Percentiles rank a stretch among this genome's conserved stretches.
These are phyloP conservation scores for Pinna nobilis DNA, from an alignment of 1,140 invertebrate species.

Conservation along the genomic window DNA sequence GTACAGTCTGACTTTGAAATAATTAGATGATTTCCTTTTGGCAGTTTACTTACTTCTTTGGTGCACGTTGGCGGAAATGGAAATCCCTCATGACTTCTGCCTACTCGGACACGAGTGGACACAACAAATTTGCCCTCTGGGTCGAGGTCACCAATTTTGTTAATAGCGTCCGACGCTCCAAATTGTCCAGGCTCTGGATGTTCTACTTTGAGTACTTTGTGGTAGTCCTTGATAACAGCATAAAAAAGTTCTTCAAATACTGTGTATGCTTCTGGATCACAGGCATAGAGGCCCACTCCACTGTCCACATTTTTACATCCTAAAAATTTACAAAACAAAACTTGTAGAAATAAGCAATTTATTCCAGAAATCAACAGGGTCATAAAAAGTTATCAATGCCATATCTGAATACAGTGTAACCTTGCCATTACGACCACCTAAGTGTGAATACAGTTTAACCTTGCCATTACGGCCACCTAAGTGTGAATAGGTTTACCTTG, in stretches of 20 bases:
- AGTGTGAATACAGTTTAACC: too few relatives aligned
- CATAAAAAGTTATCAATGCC: too few relatives aligned
- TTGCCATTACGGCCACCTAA: too few relatives aligned
- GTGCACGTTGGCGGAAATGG: slow-evolving; percentile 82
- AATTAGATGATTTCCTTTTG: too few relatives aligned
- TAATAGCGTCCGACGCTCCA: slow-evolving; percentile 77
- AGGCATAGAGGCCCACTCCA: slow-evolving; percentile 51
- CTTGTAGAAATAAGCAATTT: neutral
- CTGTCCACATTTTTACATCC: slow-evolving; percentile 49
- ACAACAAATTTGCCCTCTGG: slow-evolving; percentile 79
- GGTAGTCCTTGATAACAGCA: slow-evolving; percentile 53
- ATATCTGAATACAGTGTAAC: too few relatives aligned
- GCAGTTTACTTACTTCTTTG: slow-evolving; percentile 78
- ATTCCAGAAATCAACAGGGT: neutral
- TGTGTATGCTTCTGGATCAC: slow-evolving; percentile 60
- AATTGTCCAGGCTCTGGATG: slow-evolving; percentile 87
- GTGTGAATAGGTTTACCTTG: too few relatives aligned
- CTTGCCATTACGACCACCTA: too few relatives aligned
- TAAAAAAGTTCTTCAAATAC: slow-evolving; percentile 54
- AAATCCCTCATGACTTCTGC: slow-evolving; percentile 62
- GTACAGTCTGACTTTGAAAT: too few relatives aligned
- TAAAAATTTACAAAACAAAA: neutral
- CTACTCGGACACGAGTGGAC: slow-evolving; percentile 65
- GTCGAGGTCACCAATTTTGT: slow-evolving; percentile 66
- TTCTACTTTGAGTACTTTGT: slow-evolving; percentile 68